Percentiles rank a stretch among this genome's conserved stretches.
phyloP scores from a whole-genome alignment of 92 coral and sea anemone genomes.

The Phenganax subtilis region DNA sequence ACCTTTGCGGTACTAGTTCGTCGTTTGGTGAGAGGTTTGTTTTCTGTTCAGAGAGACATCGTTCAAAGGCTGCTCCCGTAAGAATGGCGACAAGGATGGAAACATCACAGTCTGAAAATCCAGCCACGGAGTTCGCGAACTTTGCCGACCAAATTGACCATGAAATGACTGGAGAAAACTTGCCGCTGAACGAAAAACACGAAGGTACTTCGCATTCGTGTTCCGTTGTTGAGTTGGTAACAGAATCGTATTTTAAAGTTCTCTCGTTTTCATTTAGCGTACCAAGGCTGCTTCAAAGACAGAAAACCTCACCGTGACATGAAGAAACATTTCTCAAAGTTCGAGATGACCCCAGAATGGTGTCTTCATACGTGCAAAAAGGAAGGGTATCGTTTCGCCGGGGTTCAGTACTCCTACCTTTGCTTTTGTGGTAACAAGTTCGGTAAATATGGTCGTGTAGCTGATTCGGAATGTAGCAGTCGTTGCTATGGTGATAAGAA shows the following conservation, averaged over 20 bases:
- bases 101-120: constrained; percentile 36
- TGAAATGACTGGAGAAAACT: constrained; percentile 35
- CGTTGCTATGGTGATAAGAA: constrained; percentile 80
- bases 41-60: not conserved
- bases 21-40: no score
- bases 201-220: not conserved
- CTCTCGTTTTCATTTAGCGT: constrained; percentile 47
- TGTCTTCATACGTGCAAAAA: constrained; percentile 84
- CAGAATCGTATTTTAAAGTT: not conserved
- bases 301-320: constrained; percentile 81
- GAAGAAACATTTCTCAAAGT: constrained; percentile 75
- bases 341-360: constrained; percentile 98
- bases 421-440: constrained; percentile 95
- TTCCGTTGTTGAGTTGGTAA: no score
- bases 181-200: constrained; percentile 32
- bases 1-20: not conserved
- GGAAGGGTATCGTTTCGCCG: constrained; percentile 85
- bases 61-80: not conserved
- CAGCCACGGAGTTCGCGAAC: constrained; percentile 34
- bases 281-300: constrained; percentile 86
- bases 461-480: constrained; percentile 72
- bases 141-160: constrained; percentile 35
- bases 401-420: constrained; percentile 86
- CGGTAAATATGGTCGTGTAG: constrained; percentile 73
- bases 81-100: constrained; percentile 12